These are phyloP conservation scores for Sabatieria punctata DNA, from an alignment of 2,888 invertebrate species.

Conservation along the genomic window DNA sequence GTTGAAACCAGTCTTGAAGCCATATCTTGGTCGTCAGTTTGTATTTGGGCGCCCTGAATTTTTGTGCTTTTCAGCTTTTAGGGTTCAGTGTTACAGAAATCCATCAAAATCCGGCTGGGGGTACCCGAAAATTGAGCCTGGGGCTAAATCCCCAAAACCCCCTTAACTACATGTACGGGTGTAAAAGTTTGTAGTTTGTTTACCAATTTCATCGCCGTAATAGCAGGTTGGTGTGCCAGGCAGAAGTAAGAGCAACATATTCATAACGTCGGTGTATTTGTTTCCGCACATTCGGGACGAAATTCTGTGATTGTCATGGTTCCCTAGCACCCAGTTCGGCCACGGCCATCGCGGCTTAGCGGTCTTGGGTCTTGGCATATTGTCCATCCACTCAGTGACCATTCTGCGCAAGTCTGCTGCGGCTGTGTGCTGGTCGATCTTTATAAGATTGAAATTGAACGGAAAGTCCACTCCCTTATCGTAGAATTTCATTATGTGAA, in stretches of 20 bases:
- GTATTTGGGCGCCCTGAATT: too few relatives aligned
- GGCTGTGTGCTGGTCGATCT: neutral
- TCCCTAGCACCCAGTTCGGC: constrained; percentile 19
- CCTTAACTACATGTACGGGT: too few relatives aligned
- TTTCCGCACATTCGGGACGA: constrained; percentile 7
- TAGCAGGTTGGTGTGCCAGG: constrained; percentile 31
- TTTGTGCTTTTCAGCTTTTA: too few relatives aligned
- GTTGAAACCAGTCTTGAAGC: too few relatives aligned
- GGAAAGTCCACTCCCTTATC: constrained; percentile 13
- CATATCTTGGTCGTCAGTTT: too few relatives aligned
- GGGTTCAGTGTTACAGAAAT: too few relatives aligned
- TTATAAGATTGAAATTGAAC: constrained; percentile 10
- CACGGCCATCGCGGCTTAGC: constrained; percentile 1
- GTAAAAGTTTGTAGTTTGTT: too few relatives aligned
- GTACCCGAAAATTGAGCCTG: too few relatives aligned
- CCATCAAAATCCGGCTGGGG: too few relatives aligned
- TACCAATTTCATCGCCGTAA: constrained; percentile 33
- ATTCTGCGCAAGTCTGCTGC: neutral
- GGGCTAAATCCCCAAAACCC: too few relatives aligned
- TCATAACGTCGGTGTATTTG: constrained; percentile 22
- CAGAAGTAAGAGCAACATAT: constrained; percentile 29
- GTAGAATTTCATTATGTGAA: constrained; percentile 4
- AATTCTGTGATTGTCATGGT: constrained; percentile 19
- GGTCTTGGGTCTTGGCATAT: constrained; percentile 4
- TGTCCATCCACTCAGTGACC: constrained; percentile 7